Percentiles rank a stretch among this genome's conserved stretches.
phyloP scores from a whole-genome alignment of 2,888 invertebrate species.

The Sphaeridia pumilis region DNA sequence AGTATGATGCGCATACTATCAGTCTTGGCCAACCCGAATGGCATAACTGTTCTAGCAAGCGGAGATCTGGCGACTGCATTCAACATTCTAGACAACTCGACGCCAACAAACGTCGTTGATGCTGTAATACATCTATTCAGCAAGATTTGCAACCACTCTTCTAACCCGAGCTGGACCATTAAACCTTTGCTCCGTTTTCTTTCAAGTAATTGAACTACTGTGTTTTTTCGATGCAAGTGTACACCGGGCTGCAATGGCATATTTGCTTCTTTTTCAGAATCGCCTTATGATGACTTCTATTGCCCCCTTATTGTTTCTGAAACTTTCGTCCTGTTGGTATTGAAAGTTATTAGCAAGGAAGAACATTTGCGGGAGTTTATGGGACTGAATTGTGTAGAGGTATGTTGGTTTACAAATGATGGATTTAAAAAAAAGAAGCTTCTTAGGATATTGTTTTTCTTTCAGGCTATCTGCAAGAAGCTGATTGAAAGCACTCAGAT shows the following conservation, averaged over 20 bases:
- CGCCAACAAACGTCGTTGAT: slow-evolving; percentile 64
- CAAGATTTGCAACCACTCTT: slow-evolving; percentile 61
- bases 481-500: slow-evolving; percentile 29
- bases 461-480: slow-evolving; percentile 34
- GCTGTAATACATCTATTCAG: slow-evolving; percentile 75
- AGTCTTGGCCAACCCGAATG: slow-evolving; percentile 51
- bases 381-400: slow-evolving; percentile 33
- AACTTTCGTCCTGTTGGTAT: slow-evolving; percentile 70
- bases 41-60: slow-evolving; percentile 31
- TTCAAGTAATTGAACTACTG: no score
- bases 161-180: slow-evolving; percentile 61
- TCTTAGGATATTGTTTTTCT: slow-evolving; percentile 3
- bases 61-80: slow-evolving; percentile 33
- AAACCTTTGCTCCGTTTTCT: slow-evolving; percentile 63
- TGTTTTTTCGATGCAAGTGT: no score
- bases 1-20: slow-evolving; percentile 74
- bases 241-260: no score
- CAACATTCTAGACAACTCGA: slow-evolving; percentile 29
- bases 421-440: no score
- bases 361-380: slow-evolving; percentile 63
- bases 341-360: slow-evolving; percentile 65
- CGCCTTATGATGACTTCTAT: slow-evolving; percentile 34
- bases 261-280: slow-evolving; percentile 17
- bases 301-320: slow-evolving; percentile 52
- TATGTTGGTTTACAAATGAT: slow-evolving; percentile 17